Conservation (phyloP, 2,888 invertebrate genomes). For the Lithodes maja region DNA sequence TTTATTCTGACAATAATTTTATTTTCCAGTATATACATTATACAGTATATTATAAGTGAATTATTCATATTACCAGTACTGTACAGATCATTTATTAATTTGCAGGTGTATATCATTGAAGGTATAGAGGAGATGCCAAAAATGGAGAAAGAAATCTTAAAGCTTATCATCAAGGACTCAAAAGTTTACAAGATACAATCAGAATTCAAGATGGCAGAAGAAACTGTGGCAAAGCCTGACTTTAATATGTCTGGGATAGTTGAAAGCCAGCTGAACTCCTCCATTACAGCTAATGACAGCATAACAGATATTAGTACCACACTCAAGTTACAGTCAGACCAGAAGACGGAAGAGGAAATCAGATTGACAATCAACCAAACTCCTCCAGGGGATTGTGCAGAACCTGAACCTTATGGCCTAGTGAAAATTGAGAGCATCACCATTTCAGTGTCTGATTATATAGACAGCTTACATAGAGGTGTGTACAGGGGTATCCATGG, state of each 20-base stretch:
- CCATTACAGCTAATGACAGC: background rate
- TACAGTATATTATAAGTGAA: background rate
- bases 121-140: constrained; percentile 36
- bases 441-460: constrained; percentile 14
- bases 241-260: constrained; percentile 49
- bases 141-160: constrained; percentile 54
- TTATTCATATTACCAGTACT: no score
- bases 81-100: background rate
- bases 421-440: background rate
- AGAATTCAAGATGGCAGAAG: constrained; percentile 6
- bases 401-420: background rate
- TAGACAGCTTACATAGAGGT: background rate
- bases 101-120: constrained; percentile 53
- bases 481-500: background rate
- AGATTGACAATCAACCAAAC: background rate
- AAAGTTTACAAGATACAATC: constrained; percentile 15
- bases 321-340: background rate
- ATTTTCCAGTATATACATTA: background rate
- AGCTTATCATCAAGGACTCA: constrained; percentile 27
- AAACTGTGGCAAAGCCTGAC: background rate
- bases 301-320: background rate
- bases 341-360: background rate
- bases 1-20: no score
- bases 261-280: constrained; percentile 17
- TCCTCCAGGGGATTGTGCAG: background rate